These are phyloP conservation scores for Cyprinodon diabolis DNA, from an alignment of 2,797 vertebrate species.

Conservation along the genomic window DNA sequence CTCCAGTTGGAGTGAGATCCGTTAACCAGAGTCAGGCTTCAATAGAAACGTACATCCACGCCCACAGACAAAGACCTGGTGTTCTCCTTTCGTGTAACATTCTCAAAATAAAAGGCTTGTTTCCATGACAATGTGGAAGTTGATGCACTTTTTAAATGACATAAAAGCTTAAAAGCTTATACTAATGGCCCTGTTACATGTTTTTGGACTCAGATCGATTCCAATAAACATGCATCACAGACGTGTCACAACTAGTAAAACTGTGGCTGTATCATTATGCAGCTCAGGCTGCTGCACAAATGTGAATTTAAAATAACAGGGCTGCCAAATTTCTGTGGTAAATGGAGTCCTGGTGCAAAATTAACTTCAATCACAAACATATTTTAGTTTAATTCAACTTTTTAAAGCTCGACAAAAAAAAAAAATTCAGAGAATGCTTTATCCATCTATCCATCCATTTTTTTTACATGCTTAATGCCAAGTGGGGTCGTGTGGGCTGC, in stretches of 20 bases:
- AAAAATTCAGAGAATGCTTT: no score
- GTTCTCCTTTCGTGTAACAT: slow-evolving; percentile 20
- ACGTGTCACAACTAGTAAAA: neutral
- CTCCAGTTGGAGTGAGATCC: slow-evolving; percentile 31
- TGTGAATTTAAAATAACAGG: neutral
- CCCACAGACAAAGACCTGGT: slow-evolving; percentile 23
- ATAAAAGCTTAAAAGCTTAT: slow-evolving; percentile 23
- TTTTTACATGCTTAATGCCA: no score
- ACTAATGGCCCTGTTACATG: slow-evolving; percentile 9
- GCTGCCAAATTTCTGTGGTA: no score
- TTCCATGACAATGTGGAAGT: slow-evolving; percentile 57
- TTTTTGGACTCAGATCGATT: neutral
- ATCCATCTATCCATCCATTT: no score
- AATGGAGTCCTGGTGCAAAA: neutral
- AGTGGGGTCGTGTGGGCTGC: no score
- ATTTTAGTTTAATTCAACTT: neutral
- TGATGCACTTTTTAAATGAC: slow-evolving; percentile 37
- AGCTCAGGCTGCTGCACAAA: no score
- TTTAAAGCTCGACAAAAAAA: neutral
- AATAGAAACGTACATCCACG: slow-evolving; percentile 11
- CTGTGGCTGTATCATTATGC: neutral
- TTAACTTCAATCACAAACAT: slow-evolving; percentile 5
- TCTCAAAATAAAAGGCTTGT: slow-evolving; percentile 23
- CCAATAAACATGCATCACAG: neutral
- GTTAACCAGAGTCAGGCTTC: slow-evolving; percentile 17